Conservation (phyloP, 37 sponge, comb jelly and placozoan species). For the Ephydatia muelleri region DNA sequence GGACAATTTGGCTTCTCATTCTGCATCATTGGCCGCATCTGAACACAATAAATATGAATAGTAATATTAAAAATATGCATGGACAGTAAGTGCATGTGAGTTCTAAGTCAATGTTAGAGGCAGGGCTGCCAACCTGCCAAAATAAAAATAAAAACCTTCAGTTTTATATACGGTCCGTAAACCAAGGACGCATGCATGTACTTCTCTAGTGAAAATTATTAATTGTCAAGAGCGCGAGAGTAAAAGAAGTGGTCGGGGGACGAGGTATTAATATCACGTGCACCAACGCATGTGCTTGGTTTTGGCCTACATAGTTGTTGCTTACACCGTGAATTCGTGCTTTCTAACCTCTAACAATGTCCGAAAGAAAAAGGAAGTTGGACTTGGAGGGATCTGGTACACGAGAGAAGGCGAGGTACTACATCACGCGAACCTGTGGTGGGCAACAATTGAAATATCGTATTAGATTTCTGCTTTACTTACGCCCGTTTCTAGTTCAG, state of each 20-base stretch:
- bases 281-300: constrained; percentile 4
- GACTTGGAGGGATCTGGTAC: constrained; percentile 59
- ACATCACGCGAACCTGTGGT: background rate
- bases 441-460: background rate
- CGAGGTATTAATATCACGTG: background rate
- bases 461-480: background rate
- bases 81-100: no score
- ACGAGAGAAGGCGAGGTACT: constrained; percentile 13
- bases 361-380: constrained; percentile 65
- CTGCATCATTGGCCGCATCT: background rate
- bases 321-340: background rate
- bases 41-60: no score
- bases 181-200: no score
- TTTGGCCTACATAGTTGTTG: background rate
- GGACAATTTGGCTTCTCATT: background rate
- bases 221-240: no score
- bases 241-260: background rate
- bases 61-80: no score
- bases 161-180: no score
- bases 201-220: no score
- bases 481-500: background rate
- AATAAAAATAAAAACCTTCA: no score
- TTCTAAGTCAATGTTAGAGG: no score
- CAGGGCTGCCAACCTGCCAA: no score
- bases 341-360: constrained; percentile 14